Percentiles rank a stretch among this genome's conserved stretches.
phyloP scores from a whole-genome alignment of 2,888 invertebrate genomes.

The Syritta pipiens region DNA sequence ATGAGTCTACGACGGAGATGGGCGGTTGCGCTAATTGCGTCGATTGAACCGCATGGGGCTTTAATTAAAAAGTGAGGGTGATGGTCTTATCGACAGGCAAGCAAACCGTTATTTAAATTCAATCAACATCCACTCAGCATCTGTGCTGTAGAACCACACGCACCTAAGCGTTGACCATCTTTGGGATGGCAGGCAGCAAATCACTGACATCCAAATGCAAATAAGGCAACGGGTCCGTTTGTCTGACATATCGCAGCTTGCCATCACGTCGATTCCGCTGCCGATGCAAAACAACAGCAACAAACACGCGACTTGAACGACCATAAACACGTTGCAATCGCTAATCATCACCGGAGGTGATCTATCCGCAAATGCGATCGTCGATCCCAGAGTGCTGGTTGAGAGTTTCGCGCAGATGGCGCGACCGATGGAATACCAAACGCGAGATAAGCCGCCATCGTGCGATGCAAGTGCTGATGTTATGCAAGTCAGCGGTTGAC shows the following conservation, averaged over 20 bases:
- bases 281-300: too few relatives aligned
- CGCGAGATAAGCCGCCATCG: conserved; percentile 2
- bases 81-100: neutral
- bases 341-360: conserved; percentile 47
- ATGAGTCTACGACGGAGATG: conserved; percentile 43
- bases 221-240: conserved; percentile 50
- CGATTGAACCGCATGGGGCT: conserved; percentile 53
- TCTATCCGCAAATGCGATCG: conserved; percentile 45
- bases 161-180: too few relatives aligned
- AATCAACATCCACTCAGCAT: conserved; percentile 21
- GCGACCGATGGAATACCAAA: conserved; percentile 19
- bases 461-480: neutral
- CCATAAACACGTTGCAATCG: conserved; percentile 42
- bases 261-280: too few relatives aligned
- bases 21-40: conserved; percentile 43
- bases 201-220: conserved; percentile 55
- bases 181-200: conserved; percentile 33
- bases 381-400: neutral
- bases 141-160: conserved; percentile 1
- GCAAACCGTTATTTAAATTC: conserved; percentile 56
- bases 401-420: conserved; percentile 18
- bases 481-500: conserved; percentile 6
- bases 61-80: conserved; percentile 44
- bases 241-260: neutral
- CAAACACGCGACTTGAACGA: conserved; percentile 30